Conservation (phyloP, 2,113 vertebrate genomes). For the Gorilla gorilla region DNA sequence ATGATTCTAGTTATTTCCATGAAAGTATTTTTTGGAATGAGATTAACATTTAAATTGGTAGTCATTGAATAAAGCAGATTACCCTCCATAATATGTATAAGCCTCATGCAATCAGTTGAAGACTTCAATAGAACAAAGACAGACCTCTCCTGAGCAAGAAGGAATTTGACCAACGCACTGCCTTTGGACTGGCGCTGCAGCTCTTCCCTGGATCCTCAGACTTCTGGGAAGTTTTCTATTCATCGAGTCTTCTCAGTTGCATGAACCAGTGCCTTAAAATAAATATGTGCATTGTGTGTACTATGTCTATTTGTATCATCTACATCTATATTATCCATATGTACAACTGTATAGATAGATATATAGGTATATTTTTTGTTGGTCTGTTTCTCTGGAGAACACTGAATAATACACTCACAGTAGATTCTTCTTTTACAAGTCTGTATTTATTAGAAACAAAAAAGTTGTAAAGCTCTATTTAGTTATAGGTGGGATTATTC, state of each 20-base stretch:
- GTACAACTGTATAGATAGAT: no score
- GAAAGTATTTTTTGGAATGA: neutral
- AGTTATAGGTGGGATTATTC: neutral
- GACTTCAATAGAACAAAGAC: neutral
- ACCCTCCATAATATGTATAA: neutral
- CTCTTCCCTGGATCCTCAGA: neutral
- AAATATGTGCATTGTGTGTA: neutral
- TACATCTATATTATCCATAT: no score
- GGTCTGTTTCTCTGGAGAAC: neutral
- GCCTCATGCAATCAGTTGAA: neutral
- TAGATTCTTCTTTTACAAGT: neutral
- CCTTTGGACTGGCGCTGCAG: neutral
- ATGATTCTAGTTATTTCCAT: neutral
- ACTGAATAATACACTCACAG: neutral
- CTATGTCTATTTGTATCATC: no score
- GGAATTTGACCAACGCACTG: neutral
- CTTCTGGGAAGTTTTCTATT: neutral
- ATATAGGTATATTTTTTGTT: neutral
- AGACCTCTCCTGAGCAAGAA: neutral
- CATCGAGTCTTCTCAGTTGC: neutral
- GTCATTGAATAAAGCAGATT: neutral
- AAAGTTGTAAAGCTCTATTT: neutral
- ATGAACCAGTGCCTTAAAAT: neutral
- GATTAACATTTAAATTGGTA: neutral
- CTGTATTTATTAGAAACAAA: neutral